These are phyloP conservation scores for Sphyrna mokarran DNA, from an alignment of 2,113 vertebrate species.

Conservation along the genomic window DNA sequence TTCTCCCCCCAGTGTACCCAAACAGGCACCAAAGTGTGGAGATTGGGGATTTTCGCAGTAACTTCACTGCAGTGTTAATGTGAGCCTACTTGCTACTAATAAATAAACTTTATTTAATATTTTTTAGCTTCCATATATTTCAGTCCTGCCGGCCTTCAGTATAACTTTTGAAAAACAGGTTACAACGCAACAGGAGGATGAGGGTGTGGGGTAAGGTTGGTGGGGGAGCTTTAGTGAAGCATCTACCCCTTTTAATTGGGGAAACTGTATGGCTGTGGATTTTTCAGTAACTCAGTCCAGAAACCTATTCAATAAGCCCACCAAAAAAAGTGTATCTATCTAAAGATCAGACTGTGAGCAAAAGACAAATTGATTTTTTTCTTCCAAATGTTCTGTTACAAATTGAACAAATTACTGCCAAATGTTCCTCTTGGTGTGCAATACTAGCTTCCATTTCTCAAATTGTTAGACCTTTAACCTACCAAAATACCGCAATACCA, in stretches of 20 bases:
- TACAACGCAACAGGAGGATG: background rate
- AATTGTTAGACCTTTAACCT: background rate
- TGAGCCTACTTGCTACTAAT: no score
- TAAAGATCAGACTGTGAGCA: background rate
- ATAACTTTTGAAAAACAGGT: background rate
- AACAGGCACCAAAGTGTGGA: no score
- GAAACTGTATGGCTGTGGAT: background rate
- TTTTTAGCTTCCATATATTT: background rate
- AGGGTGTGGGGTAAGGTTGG: no score
- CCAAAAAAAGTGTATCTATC: background rate
- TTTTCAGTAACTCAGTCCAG: background rate
- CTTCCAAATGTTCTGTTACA: background rate
- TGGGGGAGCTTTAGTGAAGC: background rate
- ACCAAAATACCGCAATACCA: background rate
- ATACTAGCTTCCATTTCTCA: background rate
- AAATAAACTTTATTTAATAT: no score
- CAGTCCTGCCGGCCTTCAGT: background rate
- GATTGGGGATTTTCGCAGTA: no score
- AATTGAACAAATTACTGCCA: background rate
- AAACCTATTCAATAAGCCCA: background rate
- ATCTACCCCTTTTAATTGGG: background rate
- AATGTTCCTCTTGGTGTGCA: background rate
- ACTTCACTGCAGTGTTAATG: no score
- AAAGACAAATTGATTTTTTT: background rate
- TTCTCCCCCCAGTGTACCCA: no score